Evolutionary conservation across 2,113 vertebrate genomes (phyloP).

Genomic region (Anarrhichthys ocellatus): DNA sequence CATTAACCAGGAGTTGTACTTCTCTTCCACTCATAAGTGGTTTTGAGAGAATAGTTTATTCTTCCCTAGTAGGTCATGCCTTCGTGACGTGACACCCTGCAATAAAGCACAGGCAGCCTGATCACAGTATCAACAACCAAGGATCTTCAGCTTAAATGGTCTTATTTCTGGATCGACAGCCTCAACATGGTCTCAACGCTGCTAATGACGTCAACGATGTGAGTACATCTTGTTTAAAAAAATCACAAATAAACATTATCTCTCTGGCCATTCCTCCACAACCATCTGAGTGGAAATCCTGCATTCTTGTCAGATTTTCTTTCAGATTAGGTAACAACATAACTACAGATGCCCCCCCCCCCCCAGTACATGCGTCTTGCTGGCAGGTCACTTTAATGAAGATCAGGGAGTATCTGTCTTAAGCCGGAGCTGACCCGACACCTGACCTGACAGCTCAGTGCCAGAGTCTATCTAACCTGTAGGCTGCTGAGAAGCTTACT

Average conservation of each 20-base stretch:
- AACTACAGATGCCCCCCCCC: neutral
- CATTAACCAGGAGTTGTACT: neutral
- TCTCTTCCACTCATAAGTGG: neutral
- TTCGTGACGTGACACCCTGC: neutral
- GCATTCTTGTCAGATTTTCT: neutral
- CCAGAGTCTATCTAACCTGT: neutral
- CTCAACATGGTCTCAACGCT: neutral
- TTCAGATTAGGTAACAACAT: neutral
- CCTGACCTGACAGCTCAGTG: neutral
- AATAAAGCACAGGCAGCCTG: slow-evolving; percentile 5
- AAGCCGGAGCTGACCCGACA: slow-evolving; percentile 22
- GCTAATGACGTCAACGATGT: neutral
- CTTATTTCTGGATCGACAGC: slow-evolving; percentile 14
- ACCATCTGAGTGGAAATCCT: fast-evolving
- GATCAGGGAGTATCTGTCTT: slow-evolving; percentile 13
- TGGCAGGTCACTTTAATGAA: slow-evolving; percentile 21
- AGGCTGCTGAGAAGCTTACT: neutral
- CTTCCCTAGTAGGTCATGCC: neutral
- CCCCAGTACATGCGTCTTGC: neutral
- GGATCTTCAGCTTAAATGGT: slow-evolving; percentile 39
- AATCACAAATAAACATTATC: neutral
- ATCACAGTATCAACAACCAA: slow-evolving; percentile 7
- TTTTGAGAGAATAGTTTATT: neutral
- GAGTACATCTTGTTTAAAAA: slow-evolving; percentile 22
- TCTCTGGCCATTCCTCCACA: neutral